These are phyloP conservation scores for Mythimna vitellina DNA, from an alignment of 2,888 invertebrate species.

Conservation along the genomic window DNA sequence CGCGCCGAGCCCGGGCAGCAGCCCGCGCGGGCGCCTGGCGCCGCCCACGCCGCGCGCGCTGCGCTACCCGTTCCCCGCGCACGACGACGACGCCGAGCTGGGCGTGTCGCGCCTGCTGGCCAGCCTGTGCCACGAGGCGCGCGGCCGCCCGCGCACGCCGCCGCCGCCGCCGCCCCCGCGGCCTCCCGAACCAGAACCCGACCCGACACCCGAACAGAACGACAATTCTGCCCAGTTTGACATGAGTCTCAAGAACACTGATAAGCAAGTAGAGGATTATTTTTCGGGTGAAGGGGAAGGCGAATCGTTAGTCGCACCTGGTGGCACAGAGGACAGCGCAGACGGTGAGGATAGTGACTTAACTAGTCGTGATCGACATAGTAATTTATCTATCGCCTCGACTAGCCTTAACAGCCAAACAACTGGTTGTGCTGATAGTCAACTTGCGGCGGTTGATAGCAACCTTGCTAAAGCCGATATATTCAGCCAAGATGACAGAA, in stretches of 20 bases:
- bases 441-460: conserved; percentile 26
- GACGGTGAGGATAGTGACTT: conserved; percentile 53
- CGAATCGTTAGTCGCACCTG: conserved; percentile 49
- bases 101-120: conserved; percentile 38
- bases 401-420: conserved; percentile 38
- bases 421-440: conserved; percentile 25
- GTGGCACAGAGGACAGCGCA: conserved; percentile 51
- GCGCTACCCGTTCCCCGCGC: conserved; percentile 95
- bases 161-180: conserved; percentile 72
- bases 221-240: conserved; percentile 67
- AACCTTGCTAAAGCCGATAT: conserved; percentile 42
- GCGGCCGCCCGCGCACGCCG: conserved; percentile 56
- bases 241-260: conserved; percentile 69
- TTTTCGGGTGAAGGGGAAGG: conserved; percentile 50
- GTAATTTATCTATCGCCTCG: conserved; percentile 23
- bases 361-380: conserved; percentile 27
- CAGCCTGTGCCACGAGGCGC: conserved; percentile 61
- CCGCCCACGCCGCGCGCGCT: conserved; percentile 87
- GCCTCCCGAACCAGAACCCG: conserved; percentile 51
- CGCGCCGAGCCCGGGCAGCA: conserved; percentile 92
- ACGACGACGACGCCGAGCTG: conserved; percentile 68
- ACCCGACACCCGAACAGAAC: conserved; percentile 49
- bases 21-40: conserved; percentile 85
- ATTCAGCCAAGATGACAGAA: conserved; percentile 30
- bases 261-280: conserved; percentile 24